These are phyloP conservation scores for Frankliniella fusca DNA, from an alignment of 2,888 invertebrate species.

Conservation along the genomic window DNA sequence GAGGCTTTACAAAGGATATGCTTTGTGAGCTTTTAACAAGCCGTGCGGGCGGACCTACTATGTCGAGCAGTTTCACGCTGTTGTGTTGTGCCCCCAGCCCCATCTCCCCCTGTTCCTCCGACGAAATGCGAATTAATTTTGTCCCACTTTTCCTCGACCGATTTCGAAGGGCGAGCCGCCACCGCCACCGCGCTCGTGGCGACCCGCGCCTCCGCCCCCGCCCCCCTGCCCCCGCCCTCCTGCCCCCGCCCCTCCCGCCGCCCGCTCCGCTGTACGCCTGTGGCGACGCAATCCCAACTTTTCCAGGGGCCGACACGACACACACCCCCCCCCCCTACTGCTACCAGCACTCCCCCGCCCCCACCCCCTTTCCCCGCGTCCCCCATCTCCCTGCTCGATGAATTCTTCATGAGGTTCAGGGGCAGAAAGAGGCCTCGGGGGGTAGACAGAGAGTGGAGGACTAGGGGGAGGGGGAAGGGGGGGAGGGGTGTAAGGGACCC, in stretches of 20 bases:
- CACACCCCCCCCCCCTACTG: conserved; percentile 29
- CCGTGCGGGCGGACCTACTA: too few relatives aligned
- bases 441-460: background rate
- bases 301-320: conserved; percentile 2
- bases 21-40: too few relatives aligned
- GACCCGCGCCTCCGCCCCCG: too few relatives aligned
- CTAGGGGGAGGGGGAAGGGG: too few relatives aligned
- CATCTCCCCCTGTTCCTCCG: too few relatives aligned
- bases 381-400: background rate
- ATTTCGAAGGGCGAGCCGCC: background rate
- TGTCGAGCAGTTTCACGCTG: too few relatives aligned
- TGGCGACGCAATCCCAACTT: conserved; percentile 13
- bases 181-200: background rate
- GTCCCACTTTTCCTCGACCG: too few relatives aligned
- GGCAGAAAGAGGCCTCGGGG: conserved; percentile 1
- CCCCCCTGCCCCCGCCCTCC: background rate
- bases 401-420: conserved; percentile 20
- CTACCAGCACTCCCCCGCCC: background rate
- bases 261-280: background rate
- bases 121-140: too few relatives aligned
- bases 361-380: conserved; percentile 28
- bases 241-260: background rate
- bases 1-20: too few relatives aligned
- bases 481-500: too few relatives aligned
- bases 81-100: too few relatives aligned